Evolutionary conservation across 2,797 vertebrate genomes (phyloP).

Genomic region (Erpetoichthys calabaricus): DNA sequence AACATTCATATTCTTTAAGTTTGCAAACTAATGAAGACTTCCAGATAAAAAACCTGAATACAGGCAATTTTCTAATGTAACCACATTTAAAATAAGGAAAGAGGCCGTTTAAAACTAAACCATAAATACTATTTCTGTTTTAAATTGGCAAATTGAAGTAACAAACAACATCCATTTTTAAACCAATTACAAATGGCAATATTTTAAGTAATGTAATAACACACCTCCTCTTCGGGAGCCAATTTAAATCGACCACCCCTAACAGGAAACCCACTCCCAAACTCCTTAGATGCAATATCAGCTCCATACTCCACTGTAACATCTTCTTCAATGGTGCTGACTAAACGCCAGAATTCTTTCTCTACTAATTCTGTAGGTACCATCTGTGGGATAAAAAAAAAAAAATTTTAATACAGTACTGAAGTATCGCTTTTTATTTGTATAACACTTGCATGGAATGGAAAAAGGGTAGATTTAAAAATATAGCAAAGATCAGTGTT

Average conservation of each 20-base stretch:
- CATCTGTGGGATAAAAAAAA: slow-evolving; percentile 54
- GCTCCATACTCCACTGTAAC: slow-evolving; percentile 95
- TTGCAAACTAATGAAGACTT: not conserved
- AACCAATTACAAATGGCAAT: not conserved
- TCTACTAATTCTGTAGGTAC: slow-evolving; percentile 95
- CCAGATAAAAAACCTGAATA: not conserved
- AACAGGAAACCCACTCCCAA: slow-evolving; percentile 92
- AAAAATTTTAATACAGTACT: not conserved
- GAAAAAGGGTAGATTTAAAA: no score
- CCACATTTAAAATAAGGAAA: no score
- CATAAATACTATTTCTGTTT: no score
- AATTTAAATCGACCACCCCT: slow-evolving; percentile 71
- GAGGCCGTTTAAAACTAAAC: no score
- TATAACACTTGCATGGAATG: no score
- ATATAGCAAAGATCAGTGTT: no score
- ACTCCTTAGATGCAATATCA: slow-evolving; percentile 95
- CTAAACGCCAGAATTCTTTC: slow-evolving; percentile 95
- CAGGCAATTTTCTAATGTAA: no score
- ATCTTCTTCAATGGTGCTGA: slow-evolving; percentile 93
- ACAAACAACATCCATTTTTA: not conserved
- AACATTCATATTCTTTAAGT: slow-evolving; percentile 3
- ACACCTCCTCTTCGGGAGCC: slow-evolving; percentile 78
- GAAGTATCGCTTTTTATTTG: no score
- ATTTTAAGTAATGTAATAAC: not conserved
- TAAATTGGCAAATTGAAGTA: no score